Evolutionary conservation across 2,797 vertebrate genomes (phyloP).

Genomic region (Takifugu rubripes): DNA sequence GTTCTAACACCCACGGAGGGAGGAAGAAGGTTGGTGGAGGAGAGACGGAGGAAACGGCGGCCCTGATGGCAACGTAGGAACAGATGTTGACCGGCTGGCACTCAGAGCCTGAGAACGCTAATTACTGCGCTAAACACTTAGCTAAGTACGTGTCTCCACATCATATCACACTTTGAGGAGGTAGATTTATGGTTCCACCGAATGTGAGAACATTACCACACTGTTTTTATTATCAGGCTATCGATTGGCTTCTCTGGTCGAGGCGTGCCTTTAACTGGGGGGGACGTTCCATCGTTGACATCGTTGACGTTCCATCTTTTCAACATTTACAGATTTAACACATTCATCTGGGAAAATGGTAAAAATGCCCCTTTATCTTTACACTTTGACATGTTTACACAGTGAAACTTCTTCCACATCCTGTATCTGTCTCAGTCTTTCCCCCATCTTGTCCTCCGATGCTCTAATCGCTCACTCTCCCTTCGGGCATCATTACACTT

Average conservation of each 20-base stretch:
- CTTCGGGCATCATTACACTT: conserved; percentile 36
- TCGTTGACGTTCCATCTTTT: no score
- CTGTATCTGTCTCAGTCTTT: conserved; percentile 13
- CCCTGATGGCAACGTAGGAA: conserved; percentile 37
- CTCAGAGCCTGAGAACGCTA: conserved; percentile 49
- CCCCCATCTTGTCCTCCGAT: conserved; percentile 12
- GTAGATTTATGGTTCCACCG: conserved; percentile 42
- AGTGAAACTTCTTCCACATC: neutral
- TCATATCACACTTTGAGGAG: conserved; percentile 57
- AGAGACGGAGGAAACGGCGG: neutral
- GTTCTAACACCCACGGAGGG: conserved; percentile 23
- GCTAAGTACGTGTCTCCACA: conserved; percentile 54
- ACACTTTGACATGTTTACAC: neutral
- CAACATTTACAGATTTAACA: no score
- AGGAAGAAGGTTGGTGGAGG: conserved; percentile 6
- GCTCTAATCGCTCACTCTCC: conserved; percentile 25
- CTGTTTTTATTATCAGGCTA: conserved; percentile 31
- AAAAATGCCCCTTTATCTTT: no score
- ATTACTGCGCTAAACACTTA: conserved; percentile 59
- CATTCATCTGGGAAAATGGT: no score
- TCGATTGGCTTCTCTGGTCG: conserved; percentile 21
- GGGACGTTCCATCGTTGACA: no score
- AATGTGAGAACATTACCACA: conserved; percentile 2
- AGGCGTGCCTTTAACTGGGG: neutral
- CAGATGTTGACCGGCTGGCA: conserved; percentile 63